Base-by-base conservation (phyloP, 1,140 invertebrate genomes). In the Agrilus planipennis region DNA sequence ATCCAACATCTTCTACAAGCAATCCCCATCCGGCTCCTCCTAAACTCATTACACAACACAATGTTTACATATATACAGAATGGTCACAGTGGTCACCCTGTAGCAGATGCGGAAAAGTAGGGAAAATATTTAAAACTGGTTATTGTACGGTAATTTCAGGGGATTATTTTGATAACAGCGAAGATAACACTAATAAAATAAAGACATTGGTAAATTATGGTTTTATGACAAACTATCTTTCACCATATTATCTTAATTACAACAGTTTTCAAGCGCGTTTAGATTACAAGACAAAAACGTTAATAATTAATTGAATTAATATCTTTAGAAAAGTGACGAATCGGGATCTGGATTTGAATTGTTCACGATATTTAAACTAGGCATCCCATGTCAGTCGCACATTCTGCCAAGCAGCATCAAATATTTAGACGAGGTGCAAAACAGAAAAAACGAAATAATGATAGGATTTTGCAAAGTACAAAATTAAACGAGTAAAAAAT, bases 21-120 rank as follows among this genome's bases (percentile, higher is more conserved):
- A 52, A 32, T 25, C 46, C 48, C 10, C 56, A 62, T 48, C 35
- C 58, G 9, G 41, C 38, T 52, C 20, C 51, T 41, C 38, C 54
- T 3, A 44, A 51, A 44, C 20, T 53, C 9, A 37, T 69, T 25
- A 4, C 38, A 4, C 42, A 58, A 21, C 58, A 58, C 23, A 56
- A 63, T 47, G 42, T 70, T 38, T 54, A 59, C 43, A 28, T 69
- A 34, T 58, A 62, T 39, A 65, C 67, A 5, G 53, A 57, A 30
- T 81, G 77, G 75, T 63, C 63, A 2, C 41, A 58, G 11, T 79
- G 77, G 77, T 70, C 70, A 10, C 44, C 61, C n/a, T 82, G 79
- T 53, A 77, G 72, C 35, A 56, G 49, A n/a, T 82, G 79, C 50
- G 63, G 63, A 11, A 47, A 51, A 28, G 61, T 72, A 32, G 75